A percentile compares a stretch with the other conserved stretches of the same genome.
Evolutionary conservation across 2,888 invertebrate species (phyloP).

Genomic region (Oasisia sp.): DNA sequence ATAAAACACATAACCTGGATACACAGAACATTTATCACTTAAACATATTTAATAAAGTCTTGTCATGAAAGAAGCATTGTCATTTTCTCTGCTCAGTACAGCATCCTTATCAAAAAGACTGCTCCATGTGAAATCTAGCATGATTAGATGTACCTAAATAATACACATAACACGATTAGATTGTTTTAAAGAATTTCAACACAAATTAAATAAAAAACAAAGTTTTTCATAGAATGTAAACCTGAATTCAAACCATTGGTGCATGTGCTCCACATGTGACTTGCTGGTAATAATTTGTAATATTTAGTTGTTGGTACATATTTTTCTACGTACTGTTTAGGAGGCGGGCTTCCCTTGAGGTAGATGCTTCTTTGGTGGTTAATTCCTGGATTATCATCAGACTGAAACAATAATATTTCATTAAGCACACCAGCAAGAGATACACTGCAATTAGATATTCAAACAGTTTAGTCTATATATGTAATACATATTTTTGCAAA

Average conservation of each 20-base stretch:
- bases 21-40: neutral
- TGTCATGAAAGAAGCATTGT: neutral
- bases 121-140: neutral
- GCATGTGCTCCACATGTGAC: neutral
- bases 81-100: neutral
- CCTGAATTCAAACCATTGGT: neutral
- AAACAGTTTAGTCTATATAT: neutral
- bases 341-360: neutral
- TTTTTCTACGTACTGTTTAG: neutral
- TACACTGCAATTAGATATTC: neutral
- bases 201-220: too few relatives aligned
- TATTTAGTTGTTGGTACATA: neutral
- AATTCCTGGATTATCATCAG: neutral
- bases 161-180: too few relatives aligned
- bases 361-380: slow-evolving; percentile 6
- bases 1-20: neutral
- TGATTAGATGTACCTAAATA: neutral
- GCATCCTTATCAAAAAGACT: too few relatives aligned
- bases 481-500: neutral
- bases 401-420: neutral
- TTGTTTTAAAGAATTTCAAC: too few relatives aligned
- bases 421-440: neutral
- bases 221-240: too few relatives aligned
- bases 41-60: neutral
- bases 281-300: neutral